These are phyloP conservation scores for Pollenia labialis DNA, from an alignment of 2,888 invertebrate genomes.

Conservation along the genomic window DNA sequence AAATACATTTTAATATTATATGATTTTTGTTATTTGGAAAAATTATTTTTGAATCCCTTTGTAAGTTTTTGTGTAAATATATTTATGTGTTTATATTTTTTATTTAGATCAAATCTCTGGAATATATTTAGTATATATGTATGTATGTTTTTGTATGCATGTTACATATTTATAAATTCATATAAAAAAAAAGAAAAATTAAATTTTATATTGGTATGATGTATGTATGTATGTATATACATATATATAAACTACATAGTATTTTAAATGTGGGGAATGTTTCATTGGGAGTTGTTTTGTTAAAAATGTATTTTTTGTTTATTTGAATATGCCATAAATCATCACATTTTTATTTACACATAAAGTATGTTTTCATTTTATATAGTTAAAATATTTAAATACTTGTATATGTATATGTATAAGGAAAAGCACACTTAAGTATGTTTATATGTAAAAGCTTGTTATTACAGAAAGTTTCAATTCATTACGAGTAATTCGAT, in stretches of 20 bases:
- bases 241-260: constrained; percentile 50
- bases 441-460: constrained; percentile 42
- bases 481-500: neutral
- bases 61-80: constrained; percentile 54
- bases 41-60: constrained; percentile 59
- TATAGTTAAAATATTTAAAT: constrained; percentile 19
- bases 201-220: neutral
- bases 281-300: constrained; percentile 21
- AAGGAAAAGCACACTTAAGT: constrained; percentile 38
- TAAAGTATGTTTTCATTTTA: constrained; percentile 53
- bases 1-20: constrained; percentile 48
- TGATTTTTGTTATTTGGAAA: constrained; percentile 35
- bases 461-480: neutral
- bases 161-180: constrained; percentile 42
- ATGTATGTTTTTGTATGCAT: constrained; percentile 34
- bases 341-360: constrained; percentile 62
- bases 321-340: constrained; percentile 58
- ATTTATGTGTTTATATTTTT: constrained; percentile 34
- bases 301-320: constrained; percentile 45
- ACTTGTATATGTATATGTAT: constrained; percentile 13
- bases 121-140: constrained; percentile 59
- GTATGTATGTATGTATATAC: no score
- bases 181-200: constrained; percentile 6
- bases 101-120: constrained; percentile 68
- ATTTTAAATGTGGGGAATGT: constrained; percentile 59